phyloP scores from a whole-genome alignment of 2,113 vertebrate species.

The Lepus timidus region DNA sequence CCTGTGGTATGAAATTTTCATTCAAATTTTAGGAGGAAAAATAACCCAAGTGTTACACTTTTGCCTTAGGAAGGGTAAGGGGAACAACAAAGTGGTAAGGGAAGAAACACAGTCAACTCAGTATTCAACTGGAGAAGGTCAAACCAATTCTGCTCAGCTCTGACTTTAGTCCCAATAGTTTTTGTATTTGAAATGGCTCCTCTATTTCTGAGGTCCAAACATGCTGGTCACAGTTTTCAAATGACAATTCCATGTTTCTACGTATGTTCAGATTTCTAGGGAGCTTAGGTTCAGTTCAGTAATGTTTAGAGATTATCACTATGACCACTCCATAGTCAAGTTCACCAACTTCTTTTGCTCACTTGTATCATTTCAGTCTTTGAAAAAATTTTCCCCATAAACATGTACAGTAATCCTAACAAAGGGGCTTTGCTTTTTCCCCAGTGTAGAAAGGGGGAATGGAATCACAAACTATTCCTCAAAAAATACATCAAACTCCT shows the following conservation, averaged over 20 bases:
- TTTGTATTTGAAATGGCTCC: slow-evolving; percentile 73
- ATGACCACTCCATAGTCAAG: slow-evolving; percentile 69
- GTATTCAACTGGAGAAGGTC: slow-evolving; percentile 56
- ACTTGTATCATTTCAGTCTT: slow-evolving; percentile 67
- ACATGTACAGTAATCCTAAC: slow-evolving; percentile 62
- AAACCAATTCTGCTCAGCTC: slow-evolving; percentile 61
- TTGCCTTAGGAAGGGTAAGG: slow-evolving; percentile 62
- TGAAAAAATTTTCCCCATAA: slow-evolving; percentile 60
- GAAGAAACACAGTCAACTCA: slow-evolving; percentile 52
- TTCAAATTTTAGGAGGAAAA: slow-evolving; percentile 71
- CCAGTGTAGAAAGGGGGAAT: slow-evolving; percentile 66
- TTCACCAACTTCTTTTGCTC: slow-evolving; percentile 68
- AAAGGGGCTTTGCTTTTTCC: slow-evolving; percentile 53
- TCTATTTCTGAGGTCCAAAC: slow-evolving; percentile 57
- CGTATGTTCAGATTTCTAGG: slow-evolving; percentile 59
- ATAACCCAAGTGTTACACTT: slow-evolving; percentile 63
- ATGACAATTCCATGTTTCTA: slow-evolving; percentile 65
- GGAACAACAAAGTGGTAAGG: not conserved
- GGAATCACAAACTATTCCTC: slow-evolving; percentile 78
- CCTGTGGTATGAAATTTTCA: slow-evolving; percentile 62
- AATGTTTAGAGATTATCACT: slow-evolving; percentile 84
- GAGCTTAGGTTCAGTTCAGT: slow-evolving; percentile 73
- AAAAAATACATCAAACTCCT: slow-evolving; percentile 79
- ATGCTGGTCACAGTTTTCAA: slow-evolving; percentile 58
- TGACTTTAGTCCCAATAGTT: slow-evolving; percentile 68